Evolutionary conservation across 1,140 invertebrate species (phyloP).

Genomic region (Tyrophagus putrescentiae): DNA sequence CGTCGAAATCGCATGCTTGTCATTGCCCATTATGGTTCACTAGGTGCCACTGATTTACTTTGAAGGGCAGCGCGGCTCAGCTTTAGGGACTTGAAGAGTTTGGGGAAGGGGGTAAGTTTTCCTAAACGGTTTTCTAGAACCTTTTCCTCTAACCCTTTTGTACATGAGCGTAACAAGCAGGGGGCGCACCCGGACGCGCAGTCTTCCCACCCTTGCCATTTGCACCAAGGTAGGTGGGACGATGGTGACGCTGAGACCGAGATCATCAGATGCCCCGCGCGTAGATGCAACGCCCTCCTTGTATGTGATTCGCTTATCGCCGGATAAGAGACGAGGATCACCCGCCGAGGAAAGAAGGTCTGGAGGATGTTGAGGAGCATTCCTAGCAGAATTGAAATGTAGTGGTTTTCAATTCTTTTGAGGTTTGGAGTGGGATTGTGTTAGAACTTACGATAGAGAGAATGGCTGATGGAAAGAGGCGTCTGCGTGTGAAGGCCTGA

Average conservation of each 20-base stretch:
- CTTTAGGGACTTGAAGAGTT: constrained; percentile 32
- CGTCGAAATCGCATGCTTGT: constrained; percentile 33
- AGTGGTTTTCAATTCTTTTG: no score
- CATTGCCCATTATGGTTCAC: constrained; percentile 82
- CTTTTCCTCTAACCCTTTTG: constrained; percentile 35
- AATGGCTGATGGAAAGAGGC: no score
- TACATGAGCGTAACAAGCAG: constrained; percentile 41
- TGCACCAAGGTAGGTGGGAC: constrained; percentile 61
- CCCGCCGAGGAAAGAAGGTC: constrained; percentile 25
- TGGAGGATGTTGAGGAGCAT: constrained; percentile 25
- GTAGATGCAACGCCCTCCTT: constrained; percentile 10
- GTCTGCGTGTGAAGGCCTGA: no score
- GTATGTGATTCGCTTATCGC: not conserved
- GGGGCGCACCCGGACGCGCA: constrained; percentile 40
- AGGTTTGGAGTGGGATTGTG: no score
- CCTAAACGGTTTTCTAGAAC: not conserved
- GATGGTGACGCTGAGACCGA: constrained; percentile 46
- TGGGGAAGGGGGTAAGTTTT: not conserved
- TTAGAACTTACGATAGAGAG: no score
- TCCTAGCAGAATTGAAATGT: no score
- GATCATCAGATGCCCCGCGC: constrained; percentile 23
- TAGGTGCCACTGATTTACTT: constrained; percentile 66
- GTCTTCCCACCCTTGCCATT: constrained; percentile 19
- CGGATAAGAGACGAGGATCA: constrained; percentile 21
- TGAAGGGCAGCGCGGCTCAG: constrained; percentile 42